Evolutionary conservation across 37 sponge, comb jelly and placozoan species (phyloP).

Genomic region (Oopsacas minuta): DNA sequence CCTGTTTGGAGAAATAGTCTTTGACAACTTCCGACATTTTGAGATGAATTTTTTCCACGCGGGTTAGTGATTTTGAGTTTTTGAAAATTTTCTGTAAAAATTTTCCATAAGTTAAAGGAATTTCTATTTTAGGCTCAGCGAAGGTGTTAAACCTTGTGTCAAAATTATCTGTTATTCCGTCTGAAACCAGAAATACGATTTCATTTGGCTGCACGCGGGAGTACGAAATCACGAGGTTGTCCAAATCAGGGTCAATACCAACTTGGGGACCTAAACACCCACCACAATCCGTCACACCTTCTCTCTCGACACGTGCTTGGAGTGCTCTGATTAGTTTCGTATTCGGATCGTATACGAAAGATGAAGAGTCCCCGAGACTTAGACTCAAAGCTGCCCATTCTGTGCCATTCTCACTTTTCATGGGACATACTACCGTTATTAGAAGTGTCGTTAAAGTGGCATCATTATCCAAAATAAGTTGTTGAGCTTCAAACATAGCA

Average conservation of each 20-base stretch:
- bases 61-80: neutral
- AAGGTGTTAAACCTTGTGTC: conserved; percentile 21
- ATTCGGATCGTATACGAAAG: conserved; percentile 56
- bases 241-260: conserved; percentile 53
- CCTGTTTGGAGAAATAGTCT: conserved; percentile 22
- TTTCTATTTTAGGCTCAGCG: neutral
- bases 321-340: conserved; percentile 32
- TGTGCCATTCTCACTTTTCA: neutral
- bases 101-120: neutral
- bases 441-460: conserved; percentile 76
- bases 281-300: conserved; percentile 34
- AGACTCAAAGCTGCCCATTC: conserved; percentile 51
- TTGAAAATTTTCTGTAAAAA: neutral
- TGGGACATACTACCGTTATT: conserved; percentile 42
- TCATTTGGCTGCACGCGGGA: conserved; percentile 40
- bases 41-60: neutral
- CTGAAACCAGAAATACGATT: conserved; percentile 48
- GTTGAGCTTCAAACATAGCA: conserved; percentile 40
- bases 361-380: conserved; percentile 69
- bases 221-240: conserved; percentile 45
- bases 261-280: conserved; percentile 61
- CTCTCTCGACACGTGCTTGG: conserved; percentile 29
- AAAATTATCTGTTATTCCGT: conserved; percentile 76
- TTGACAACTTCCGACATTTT: conserved; percentile 29
- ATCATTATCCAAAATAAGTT: conserved; percentile 43